Percentiles rank a stretch among this genome's conserved stretches.
Evolutionary conservation across 2,797 vertebrate species (phyloP).

Genomic region (Harpagifer antarcticus): DNA sequence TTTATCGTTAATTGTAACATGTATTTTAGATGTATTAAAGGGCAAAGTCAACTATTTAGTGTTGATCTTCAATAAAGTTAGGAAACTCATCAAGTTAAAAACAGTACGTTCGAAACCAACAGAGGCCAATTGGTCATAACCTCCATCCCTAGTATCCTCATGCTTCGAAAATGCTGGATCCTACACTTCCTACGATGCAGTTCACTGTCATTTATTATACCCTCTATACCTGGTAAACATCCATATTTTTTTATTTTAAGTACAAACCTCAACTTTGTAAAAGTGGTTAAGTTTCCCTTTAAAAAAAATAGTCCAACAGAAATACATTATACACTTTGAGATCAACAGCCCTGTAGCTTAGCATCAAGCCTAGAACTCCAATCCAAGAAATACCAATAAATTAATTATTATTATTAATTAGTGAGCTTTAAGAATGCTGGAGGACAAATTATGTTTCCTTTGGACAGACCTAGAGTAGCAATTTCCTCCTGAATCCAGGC

Average conservation of each 20-base stretch:
- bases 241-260: not conserved
- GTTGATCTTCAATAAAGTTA: not conserved
- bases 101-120: not conserved
- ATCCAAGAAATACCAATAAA: not conserved
- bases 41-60: not conserved
- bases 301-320: not conserved
- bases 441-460: not conserved
- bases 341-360: not conserved
- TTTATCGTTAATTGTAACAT: not conserved
- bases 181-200: conserved; percentile 10
- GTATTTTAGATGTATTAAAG: conserved; percentile 1
- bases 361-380: not conserved
- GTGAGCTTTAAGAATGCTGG: not conserved
- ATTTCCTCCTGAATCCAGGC: not conserved
- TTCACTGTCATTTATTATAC: not conserved
- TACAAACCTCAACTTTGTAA: not conserved
- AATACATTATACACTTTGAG: not conserved
- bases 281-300: not conserved
- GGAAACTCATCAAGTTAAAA: not conserved
- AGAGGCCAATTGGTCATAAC: not conserved
- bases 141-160: not conserved
- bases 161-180: not conserved
- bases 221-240: not conserved
- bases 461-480: not conserved
- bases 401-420: not conserved